A percentile compares a stretch with the other conserved stretches of the same genome.
phyloP scores from a whole-genome alignment of 2,888 invertebrate genomes.

The Colostygia pectinataria region DNA sequence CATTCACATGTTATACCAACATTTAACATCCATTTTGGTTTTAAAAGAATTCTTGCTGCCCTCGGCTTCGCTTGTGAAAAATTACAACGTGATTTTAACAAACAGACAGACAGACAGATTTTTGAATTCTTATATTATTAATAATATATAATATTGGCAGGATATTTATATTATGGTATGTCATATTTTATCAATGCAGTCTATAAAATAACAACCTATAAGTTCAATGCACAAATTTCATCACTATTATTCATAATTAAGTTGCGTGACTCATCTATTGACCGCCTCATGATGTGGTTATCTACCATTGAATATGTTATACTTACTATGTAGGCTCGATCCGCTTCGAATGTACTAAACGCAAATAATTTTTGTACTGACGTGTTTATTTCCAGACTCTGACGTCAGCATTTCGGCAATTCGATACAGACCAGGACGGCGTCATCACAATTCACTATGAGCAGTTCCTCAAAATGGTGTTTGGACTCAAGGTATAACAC shows the following conservation, averaged over 20 bases:
- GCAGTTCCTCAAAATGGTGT: constrained; percentile 96
- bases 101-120: too few relatives aligned
- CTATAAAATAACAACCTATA: background rate
- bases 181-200: too few relatives aligned
- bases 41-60: too few relatives aligned
- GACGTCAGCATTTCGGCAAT: constrained; percentile 93
- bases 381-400: constrained; percentile 87
- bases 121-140: too few relatives aligned
- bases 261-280: constrained; percentile 8
- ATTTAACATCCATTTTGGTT: too few relatives aligned
- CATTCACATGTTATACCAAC: too few relatives aligned
- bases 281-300: background rate
- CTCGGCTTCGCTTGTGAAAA: too few relatives aligned
- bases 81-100: too few relatives aligned
- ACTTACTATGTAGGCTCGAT: constrained; percentile 4
- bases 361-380: constrained; percentile 1
- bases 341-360: background rate
- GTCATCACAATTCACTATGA: constrained; percentile 97
- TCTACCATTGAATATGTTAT: background rate
- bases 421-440: constrained; percentile 97
- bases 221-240: background rate
- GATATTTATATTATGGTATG: too few relatives aligned
- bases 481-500: constrained; percentile 87
- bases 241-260: background rate
- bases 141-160: too few relatives aligned